Base-by-base conservation (phyloP, 2,113 vertebrate species). In the Phocoena phocoena region DNA sequence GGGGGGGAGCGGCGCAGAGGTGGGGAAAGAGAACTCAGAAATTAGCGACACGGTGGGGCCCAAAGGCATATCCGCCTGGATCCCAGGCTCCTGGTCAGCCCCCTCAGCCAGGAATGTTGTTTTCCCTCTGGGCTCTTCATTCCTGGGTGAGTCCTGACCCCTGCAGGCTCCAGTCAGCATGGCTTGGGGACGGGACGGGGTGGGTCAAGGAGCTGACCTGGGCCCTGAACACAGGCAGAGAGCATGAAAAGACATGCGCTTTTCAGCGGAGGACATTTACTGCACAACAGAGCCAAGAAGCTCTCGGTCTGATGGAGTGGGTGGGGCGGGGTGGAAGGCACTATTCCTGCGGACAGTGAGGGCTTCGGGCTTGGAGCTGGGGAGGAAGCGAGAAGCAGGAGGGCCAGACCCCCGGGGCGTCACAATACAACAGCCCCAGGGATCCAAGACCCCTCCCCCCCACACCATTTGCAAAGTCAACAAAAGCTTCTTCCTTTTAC, bases 251-350 rank as follows among this genome's bases (percentile, higher is more conserved):
- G 53, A 62, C 53, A 28, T 14, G n/a, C 23, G 17, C 44, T 53
- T 28, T 11, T 31, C 31, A 53, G 44, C 28, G 33, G 74, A 53
- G 17, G 44, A 33, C 28, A 20, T 88, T 63, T 81, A 81, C 31
- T 20, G 55, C 60, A 41, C 38, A 8, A 53, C 65, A 83, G 79
- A 62, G 77, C 58, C 79, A 13, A 17, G 12, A 55, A 83, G 36
- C 77, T 21, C 33, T 44, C 13, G 23, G 31, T 18, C 58, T 25
- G 36, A 50, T 8, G 36, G 50, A 8, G n/a, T 17, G 50, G 50
- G 17, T 18, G 3, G n/a, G 81, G n/a, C 1, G 14, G 17, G 7
- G 2, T 0, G 15, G 4, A 6, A 33, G 76, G 33, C 9, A 36
- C 15, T 70, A 20, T 33, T 5, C 67, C 13, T 47, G 65, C 3